Evolutionary conservation across 2,797 vertebrate species (phyloP).

Genomic region (Cyprinella venusta): DNA sequence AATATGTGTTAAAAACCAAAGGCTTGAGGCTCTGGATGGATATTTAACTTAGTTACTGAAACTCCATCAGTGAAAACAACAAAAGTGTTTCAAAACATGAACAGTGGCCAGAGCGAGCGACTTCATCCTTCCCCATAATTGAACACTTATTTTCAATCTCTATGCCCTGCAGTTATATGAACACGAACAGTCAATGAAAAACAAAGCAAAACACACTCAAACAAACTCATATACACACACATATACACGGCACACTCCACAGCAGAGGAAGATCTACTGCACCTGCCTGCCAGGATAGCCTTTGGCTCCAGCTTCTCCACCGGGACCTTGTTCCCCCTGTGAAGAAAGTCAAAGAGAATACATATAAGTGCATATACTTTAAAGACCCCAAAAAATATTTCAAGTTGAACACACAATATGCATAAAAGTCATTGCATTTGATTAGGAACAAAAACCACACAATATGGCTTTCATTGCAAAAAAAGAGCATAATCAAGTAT

Average conservation of each 20-base stretch:
- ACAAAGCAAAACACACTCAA: not conserved
- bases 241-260: conserved; percentile 52
- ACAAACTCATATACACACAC: conserved; percentile 13
- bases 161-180: not conserved
- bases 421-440: not conserved
- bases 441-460: not conserved
- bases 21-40: conserved; percentile 17
- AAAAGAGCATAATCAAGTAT: not conserved
- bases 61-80: conserved; percentile 11
- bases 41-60: conserved; percentile 5
- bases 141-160: conserved; percentile 6
- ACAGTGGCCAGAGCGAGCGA: not conserved
- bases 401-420: not conserved
- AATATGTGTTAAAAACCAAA: conserved; percentile 41
- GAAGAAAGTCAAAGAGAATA: conserved; percentile 58
- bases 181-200: conserved; percentile 37
- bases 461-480: not conserved
- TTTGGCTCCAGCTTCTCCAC: conserved; percentile 94
- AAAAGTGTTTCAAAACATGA: conserved; percentile 34
- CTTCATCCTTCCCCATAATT: not conserved
- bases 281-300: conserved; percentile 99
- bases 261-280: conserved; percentile 89
- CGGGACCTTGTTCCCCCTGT: conserved; percentile 89
- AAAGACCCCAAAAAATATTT: not conserved
- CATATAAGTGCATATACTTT: not conserved